These are phyloP conservation scores for Diabrotica balteata DNA, from an alignment of 2,888 invertebrate genomes.

Conservation along the genomic window DNA sequence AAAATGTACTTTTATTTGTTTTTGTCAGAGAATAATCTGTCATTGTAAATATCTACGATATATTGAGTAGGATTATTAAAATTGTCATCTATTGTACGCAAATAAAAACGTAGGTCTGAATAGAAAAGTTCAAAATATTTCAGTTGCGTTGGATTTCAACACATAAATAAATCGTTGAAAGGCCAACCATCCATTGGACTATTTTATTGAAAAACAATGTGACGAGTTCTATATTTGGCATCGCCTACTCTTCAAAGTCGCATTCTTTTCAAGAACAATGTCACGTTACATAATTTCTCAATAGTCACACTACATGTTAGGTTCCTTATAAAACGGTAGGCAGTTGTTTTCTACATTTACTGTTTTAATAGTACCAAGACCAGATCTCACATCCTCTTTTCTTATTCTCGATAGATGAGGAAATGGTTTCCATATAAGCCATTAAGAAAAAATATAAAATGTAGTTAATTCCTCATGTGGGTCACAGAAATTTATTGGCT, in stretches of 20 bases:
- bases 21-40: too few relatives aligned
- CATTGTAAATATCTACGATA: slow-evolving; percentile 29
- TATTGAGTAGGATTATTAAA: background rate
- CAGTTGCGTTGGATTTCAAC: background rate
- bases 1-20: too few relatives aligned
- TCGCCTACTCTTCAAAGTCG: slow-evolving; percentile 9
- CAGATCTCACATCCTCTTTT: slow-evolving; percentile 40
- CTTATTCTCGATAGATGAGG: slow-evolving; percentile 34
- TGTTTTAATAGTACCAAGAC: slow-evolving; percentile 44
- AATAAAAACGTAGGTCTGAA: too few relatives aligned
- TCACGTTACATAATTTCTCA: slow-evolving; percentile 26
- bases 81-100: too few relatives aligned
- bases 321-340: slow-evolving; percentile 37
- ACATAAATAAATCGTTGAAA: background rate
- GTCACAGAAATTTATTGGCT: slow-evolving; percentile 1
- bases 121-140: too few relatives aligned
- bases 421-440: slow-evolving; percentile 49
- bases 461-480: slow-evolving; percentile 45
- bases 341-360: slow-evolving; percentile 39
- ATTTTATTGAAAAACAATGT: slow-evolving; percentile 1
- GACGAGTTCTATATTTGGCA: background rate
- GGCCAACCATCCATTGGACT: background rate
- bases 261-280: slow-evolving; percentile 19
- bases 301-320: slow-evolving; percentile 28
- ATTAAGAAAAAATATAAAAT: slow-evolving; percentile 41